Evolutionary conservation across 2,113 vertebrate genomes (phyloP).

Genomic region (Caretta caretta): DNA sequence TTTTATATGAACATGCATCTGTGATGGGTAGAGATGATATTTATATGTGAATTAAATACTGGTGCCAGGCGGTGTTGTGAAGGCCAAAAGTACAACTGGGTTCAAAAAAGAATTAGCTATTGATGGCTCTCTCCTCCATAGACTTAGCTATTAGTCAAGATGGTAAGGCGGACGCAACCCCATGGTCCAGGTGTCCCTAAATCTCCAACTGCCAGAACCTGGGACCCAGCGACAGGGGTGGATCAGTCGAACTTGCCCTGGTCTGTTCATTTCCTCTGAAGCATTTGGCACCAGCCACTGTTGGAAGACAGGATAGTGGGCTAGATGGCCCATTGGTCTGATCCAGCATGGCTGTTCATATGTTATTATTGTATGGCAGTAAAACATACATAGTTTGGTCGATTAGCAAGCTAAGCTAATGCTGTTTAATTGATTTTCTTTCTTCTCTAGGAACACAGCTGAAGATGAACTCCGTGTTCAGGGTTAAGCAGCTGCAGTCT

Average conservation of each 20-base stretch:
- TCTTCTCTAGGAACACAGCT: not conserved
- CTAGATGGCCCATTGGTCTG: not conserved
- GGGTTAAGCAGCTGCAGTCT: not conserved
- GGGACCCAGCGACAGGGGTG: not conserved
- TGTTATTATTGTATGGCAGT: not conserved
- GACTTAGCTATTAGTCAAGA: not conserved
- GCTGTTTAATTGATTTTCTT: not conserved
- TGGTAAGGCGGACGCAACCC: not conserved
- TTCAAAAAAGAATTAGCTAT: not conserved
- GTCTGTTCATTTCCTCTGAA: not conserved
- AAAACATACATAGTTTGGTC: not conserved
- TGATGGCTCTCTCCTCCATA: too few relatives aligned
- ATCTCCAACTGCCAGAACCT: not conserved
- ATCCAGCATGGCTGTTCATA: not conserved
- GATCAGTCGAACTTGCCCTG: not conserved
- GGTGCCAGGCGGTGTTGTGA: not conserved
- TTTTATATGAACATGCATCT: not conserved
- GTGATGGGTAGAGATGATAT: not conserved
- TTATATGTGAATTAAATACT: not conserved
- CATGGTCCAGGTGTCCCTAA: not conserved
- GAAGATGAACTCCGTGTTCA: not conserved
- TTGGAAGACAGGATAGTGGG: not conserved
- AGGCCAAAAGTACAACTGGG: not conserved
- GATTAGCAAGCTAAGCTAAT: not conserved
- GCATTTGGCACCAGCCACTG: not conserved